Evolutionary conservation across 2,888 invertebrate species (phyloP).

Genomic region (Phania funesta): DNA sequence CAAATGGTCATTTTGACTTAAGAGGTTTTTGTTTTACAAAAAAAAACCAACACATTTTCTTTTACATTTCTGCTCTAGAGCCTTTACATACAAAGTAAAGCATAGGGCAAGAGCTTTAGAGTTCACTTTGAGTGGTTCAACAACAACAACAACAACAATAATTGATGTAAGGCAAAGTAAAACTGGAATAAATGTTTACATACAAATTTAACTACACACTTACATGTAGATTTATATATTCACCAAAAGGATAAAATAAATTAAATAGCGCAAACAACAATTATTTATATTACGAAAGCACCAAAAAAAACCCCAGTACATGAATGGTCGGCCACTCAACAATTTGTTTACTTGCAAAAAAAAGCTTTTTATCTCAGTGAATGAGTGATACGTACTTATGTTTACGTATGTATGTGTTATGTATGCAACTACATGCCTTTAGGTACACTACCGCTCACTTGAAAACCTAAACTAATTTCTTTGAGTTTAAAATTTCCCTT

Average conservation of each 20-base stretch:
- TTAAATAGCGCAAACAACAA: neutral
- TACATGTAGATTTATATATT: too few relatives aligned
- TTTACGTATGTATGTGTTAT: too few relatives aligned
- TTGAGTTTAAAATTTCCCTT: too few relatives aligned
- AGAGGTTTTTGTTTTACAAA: neutral
- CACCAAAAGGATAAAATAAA: conserved; percentile 29
- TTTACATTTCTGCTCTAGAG: neutral
- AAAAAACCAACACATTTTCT: neutral
- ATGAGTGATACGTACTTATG: too few relatives aligned
- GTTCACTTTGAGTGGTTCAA: conserved; percentile 18
- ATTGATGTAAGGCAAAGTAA: neutral
- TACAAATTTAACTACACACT: neutral
- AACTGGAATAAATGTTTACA: neutral
- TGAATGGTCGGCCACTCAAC: conserved; percentile 31
- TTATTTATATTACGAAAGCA: neutral
- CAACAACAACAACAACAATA: neutral
- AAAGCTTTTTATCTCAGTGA: too few relatives aligned
- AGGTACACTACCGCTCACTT: too few relatives aligned
- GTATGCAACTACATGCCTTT: too few relatives aligned
- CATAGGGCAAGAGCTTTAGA: neutral
- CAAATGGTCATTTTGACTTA: conserved; percentile 43
- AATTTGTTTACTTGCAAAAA: too few relatives aligned
- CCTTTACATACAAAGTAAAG: conserved; percentile 6
- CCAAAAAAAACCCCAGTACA: neutral
- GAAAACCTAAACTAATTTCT: too few relatives aligned